Conservation (phyloP, 2,797 vertebrate genomes). For the Pogoniulus pusillus region DNA sequence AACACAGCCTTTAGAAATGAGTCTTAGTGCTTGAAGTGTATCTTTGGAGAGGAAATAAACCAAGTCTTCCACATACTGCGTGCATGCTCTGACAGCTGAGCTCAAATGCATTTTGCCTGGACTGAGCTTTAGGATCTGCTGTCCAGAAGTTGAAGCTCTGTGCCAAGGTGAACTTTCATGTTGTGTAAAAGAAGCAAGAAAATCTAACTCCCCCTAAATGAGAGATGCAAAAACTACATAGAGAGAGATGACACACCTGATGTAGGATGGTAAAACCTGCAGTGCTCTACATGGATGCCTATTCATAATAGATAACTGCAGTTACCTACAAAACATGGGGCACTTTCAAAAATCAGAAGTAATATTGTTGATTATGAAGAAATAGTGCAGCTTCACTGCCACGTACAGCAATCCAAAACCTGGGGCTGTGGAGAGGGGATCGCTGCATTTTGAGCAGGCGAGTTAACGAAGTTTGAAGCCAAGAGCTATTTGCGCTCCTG, state of each 20-base stretch:
- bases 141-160: neutral
- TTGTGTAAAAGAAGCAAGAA: neutral
- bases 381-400: neutral
- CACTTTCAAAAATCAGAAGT: neutral
- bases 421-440: neutral
- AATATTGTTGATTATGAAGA: neutral
- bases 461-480: neutral
- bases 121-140: neutral
- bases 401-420: neutral
- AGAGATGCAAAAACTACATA: neutral
- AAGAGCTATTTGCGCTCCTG: neutral
- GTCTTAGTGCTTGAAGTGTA: neutral
- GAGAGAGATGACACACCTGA: neutral
- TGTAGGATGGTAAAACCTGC: neutral
- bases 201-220: neutral
- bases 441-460: neutral
- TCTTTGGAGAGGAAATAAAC: neutral
- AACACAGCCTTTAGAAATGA: neutral
- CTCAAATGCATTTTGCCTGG: neutral
- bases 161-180: neutral
- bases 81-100: neutral
- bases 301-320: neutral
- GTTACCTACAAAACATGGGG: neutral
- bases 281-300: neutral
- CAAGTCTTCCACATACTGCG: neutral